Evolutionary conservation across 2,113 vertebrate species (phyloP).

Genomic region (Sapayoa aenigma): DNA sequence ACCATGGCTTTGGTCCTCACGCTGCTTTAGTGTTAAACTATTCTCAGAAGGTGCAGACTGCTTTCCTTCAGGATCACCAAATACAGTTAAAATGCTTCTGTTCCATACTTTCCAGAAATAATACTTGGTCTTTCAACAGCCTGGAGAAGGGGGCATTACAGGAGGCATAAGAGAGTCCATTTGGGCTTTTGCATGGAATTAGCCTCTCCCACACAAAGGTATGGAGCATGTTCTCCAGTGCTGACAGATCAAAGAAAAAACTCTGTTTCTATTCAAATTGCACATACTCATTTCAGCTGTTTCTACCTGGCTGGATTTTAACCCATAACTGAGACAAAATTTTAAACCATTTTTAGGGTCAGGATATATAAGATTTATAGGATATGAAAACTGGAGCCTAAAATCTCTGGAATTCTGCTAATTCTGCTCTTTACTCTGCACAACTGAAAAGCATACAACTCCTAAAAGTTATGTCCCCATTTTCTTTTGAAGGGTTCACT

Average conservation of each 20-base stretch:
- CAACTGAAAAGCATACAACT: neutral
- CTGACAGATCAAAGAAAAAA: neutral
- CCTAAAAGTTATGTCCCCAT: neutral
- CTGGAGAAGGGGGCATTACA: neutral
- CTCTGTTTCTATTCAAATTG: neutral
- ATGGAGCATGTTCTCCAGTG: neutral
- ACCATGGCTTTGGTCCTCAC: neutral
- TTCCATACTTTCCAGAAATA: neutral
- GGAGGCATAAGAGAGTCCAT: neutral
- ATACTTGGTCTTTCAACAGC: neutral
- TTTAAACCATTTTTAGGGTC: neutral
- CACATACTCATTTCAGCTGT: neutral
- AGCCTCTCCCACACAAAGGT: neutral
- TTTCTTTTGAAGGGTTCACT: neutral
- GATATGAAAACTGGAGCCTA: neutral
- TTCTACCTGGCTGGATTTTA: neutral
- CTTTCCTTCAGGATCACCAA: neutral
- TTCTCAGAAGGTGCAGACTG: neutral
- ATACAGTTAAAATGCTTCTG: neutral
- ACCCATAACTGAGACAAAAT: accelerated
- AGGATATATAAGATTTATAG: no score
- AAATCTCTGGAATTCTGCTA: neutral
- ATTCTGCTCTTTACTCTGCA: neutral
- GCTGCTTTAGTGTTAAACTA: neutral
- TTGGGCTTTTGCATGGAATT: neutral